Evolutionary conservation across 2,113 vertebrate species (phyloP).

Genomic region (Corydoras maculifer): DNA sequence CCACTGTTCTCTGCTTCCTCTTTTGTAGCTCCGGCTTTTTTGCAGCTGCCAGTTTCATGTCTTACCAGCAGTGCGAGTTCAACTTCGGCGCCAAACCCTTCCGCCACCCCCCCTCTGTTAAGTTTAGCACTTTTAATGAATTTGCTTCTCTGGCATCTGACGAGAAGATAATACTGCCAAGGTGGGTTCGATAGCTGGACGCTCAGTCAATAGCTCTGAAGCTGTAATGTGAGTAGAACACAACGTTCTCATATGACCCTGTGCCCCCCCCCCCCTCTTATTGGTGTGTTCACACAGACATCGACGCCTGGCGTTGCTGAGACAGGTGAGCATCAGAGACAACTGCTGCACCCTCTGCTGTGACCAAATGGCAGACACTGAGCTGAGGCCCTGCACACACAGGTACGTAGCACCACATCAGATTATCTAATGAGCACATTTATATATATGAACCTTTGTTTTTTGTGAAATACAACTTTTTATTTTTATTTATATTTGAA

Average conservation of each 20-base stretch:
- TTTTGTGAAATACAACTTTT: too few relatives aligned
- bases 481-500: too few relatives aligned
- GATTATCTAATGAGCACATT: too few relatives aligned
- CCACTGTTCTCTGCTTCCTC: not conserved
- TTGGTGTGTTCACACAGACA: constrained; percentile 67
- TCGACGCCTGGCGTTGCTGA: constrained; percentile 87
- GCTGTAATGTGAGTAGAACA: not conserved
- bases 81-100: constrained; percentile 98
- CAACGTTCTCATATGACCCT: not conserved
- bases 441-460: too few relatives aligned
- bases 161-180: constrained; percentile 96
- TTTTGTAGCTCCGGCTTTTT: constrained; percentile 89
- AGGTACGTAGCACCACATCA: constrained; percentile 65
- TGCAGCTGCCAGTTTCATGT: constrained; percentile 98
- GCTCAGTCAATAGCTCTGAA: not conserved
- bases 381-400: constrained; percentile 91
- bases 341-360: constrained; percentile 98
- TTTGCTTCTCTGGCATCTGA: constrained; percentile 86
- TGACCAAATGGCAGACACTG: constrained; percentile 93
- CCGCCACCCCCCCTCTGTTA: constrained; percentile 84
- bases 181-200: constrained; percentile 54
- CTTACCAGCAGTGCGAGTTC: constrained; percentile 98
- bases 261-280: constrained; percentile 8
- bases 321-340: constrained; percentile 95
- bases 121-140: constrained; percentile 98